These are phyloP conservation scores for Cuniculus paca DNA, from an alignment of 2,797 vertebrate species.

Conservation along the genomic window DNA sequence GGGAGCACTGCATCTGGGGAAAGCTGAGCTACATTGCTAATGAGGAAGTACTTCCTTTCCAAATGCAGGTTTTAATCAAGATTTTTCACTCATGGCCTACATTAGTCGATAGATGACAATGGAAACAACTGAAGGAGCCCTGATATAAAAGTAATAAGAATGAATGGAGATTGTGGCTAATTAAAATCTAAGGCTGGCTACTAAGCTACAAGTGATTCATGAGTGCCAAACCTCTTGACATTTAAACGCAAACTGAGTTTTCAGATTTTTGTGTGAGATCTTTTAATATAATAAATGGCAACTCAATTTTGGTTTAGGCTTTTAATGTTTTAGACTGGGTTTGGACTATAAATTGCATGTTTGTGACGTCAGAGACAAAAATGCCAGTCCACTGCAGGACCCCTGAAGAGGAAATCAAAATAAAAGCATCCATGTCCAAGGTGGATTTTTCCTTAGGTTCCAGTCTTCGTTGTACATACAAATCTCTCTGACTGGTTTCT, in stretches of 20 bases:
- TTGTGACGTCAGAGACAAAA: not conserved
- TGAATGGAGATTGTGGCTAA: not conserved
- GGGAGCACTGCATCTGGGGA: not conserved
- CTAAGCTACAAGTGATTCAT: not conserved
- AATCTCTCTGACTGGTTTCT: not conserved
- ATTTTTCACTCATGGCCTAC: not conserved
- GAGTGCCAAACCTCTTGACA: not conserved
- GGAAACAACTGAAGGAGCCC: not conserved
- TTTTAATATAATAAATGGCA: not conserved
- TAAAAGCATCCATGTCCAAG: not conserved
- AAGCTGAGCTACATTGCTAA: not conserved
- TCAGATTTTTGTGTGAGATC: not conserved
- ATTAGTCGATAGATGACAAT: not conserved
- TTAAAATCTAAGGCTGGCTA: not conserved
- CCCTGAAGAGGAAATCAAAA: not conserved
- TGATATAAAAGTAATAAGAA: not conserved
- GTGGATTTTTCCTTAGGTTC: not conserved
- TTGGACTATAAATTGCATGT: not conserved
- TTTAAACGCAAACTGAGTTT: not conserved
- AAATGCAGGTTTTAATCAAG: not conserved
- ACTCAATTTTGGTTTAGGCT: not conserved
- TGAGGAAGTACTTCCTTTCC: not conserved
- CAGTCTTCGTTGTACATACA: not conserved
- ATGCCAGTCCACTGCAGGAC: not conserved
- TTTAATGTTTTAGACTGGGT: not conserved